Percentiles rank a stretch among this genome's conserved stretches.
Evolutionary conservation across 2,113 vertebrate species (phyloP).

Genomic region (Empidonax traillii): DNA sequence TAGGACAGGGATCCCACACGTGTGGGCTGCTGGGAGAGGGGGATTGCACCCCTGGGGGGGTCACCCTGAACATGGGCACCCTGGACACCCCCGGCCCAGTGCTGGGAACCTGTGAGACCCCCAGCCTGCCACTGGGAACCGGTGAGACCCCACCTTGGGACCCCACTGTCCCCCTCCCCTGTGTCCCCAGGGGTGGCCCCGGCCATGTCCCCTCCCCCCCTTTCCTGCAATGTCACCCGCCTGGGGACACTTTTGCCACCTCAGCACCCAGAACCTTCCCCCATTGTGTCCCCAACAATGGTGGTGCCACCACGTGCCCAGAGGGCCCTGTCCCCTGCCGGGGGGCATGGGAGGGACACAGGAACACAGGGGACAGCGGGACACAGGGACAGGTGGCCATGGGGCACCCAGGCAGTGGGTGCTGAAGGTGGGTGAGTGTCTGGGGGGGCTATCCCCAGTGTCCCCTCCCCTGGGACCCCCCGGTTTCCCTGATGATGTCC

Average conservation of each 20-base stretch:
- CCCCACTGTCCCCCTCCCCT: background rate
- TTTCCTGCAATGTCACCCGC: background rate
- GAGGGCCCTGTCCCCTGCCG: background rate
- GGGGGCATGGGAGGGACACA: background rate
- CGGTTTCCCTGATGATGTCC: no score
- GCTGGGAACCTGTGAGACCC: no score
- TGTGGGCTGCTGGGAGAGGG: background rate
- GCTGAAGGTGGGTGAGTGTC: background rate
- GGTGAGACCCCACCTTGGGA: background rate
- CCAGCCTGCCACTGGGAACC: no score
- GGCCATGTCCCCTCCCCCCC: background rate
- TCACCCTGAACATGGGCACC: background rate
- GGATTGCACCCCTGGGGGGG: background rate
- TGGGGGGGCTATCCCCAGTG: background rate
- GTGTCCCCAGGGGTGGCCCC: background rate
- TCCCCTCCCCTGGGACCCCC: background rate
- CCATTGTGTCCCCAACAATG: background rate
- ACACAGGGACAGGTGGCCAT: background rate
- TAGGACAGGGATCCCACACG: background rate
- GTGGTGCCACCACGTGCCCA: background rate
- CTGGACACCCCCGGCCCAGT: no score
- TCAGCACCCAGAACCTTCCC: slow-evolving; percentile 7
- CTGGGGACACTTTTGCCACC: background rate
- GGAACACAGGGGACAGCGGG: background rate
- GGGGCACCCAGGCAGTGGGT: background rate